Evolutionary conservation across 37 sponge, comb jelly and placozoan species (phyloP), one percentile per base, ranked within the genome.

Genomic region (Haliclona indistincta): DNA sequence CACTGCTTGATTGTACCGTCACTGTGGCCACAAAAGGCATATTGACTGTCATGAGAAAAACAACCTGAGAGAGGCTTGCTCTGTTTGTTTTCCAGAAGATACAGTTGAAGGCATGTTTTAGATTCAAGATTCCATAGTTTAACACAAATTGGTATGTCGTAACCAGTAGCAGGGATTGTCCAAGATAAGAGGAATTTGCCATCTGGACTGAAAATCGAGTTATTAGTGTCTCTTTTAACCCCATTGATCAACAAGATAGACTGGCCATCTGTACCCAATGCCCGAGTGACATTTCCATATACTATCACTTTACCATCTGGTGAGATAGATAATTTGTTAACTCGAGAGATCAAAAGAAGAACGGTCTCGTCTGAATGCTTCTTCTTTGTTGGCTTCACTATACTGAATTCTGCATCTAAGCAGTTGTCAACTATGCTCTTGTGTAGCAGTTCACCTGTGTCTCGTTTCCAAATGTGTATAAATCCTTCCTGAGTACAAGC

Each of bases 181-280:
- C 60, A 78, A 2, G 68, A 51, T 25, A 78, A 35, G 23, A 78
- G 7, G 13, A 38, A 32, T 17, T 67, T 30, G 1, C 56, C 68
- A 55, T 67, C 30, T 13, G 68, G 56, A 34, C 79, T 78, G 56
- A 78, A 78, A 30, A 68, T 3, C 35, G 44, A 78, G 10, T 55
- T 37, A 67, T 66, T 78, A 0, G 11, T 38, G 0, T 55, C 60
- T n/a, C n/a, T n/a, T n/a, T n/a, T n/a, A n/a, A n/a, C n/a, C 2
- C 4, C 6, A 6, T 63, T 43, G 10, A 78, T 38, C 4, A 78
- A 43, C 5, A 56, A 58, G 1, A 67, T 36, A 33, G 37, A 22
- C 26, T 38, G 25, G 13, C 68, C 79, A 45, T 66, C 58, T 5
- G 54, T 34, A 34, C n/a, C 34, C 26, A 78, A 4, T 22, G 68